These are phyloP conservation scores for Anabas testudineus DNA, from an alignment of 2,797 vertebrate species.

Conservation along the genomic window DNA sequence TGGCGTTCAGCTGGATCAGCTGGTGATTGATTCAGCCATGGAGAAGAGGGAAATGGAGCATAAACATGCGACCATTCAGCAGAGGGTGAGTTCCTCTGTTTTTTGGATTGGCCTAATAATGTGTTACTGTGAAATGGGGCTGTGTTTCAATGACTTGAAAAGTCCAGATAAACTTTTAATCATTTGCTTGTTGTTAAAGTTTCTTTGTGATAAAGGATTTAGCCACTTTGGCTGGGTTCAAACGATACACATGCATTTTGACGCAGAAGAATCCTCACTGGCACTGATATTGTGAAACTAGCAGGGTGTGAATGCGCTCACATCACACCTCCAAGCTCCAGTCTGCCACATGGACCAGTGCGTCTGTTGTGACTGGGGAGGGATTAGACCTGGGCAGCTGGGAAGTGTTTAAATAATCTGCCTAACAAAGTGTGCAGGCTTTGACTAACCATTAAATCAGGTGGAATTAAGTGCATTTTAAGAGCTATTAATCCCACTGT, in stretches of 20 bases:
- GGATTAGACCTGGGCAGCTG: slow-evolving; percentile 70
- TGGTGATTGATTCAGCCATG: slow-evolving; percentile 96
- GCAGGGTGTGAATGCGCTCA: slow-evolving; percentile 12
- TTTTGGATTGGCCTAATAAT: background rate
- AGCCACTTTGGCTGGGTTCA: background rate
- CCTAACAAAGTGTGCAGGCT: slow-evolving; percentile 52
- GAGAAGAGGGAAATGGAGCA: slow-evolving; percentile 99
- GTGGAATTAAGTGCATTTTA: slow-evolving; percentile 71
- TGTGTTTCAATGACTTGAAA: background rate
- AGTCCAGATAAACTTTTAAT: background rate
- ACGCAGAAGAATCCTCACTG: background rate
- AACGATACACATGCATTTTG: background rate
- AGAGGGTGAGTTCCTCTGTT: slow-evolving; percentile 86
- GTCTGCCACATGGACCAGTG: slow-evolving; percentile 43
- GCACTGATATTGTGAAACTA: background rate
- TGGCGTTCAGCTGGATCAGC: slow-evolving; percentile 91
- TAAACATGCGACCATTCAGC: slow-evolving; percentile 95
- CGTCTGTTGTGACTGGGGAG: slow-evolving; percentile 62
- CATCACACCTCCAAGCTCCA: slow-evolving; percentile 43
- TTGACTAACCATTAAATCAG: slow-evolving; percentile 67
- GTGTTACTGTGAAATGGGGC: no score
- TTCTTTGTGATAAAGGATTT: background rate
- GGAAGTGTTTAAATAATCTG: slow-evolving; percentile 71
- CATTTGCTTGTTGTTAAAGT: background rate
- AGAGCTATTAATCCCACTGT: slow-evolving; percentile 62